These are phyloP conservation scores for Geococcyx californianus DNA, from an alignment of 2,113 vertebrate species.

Conservation along the genomic window DNA sequence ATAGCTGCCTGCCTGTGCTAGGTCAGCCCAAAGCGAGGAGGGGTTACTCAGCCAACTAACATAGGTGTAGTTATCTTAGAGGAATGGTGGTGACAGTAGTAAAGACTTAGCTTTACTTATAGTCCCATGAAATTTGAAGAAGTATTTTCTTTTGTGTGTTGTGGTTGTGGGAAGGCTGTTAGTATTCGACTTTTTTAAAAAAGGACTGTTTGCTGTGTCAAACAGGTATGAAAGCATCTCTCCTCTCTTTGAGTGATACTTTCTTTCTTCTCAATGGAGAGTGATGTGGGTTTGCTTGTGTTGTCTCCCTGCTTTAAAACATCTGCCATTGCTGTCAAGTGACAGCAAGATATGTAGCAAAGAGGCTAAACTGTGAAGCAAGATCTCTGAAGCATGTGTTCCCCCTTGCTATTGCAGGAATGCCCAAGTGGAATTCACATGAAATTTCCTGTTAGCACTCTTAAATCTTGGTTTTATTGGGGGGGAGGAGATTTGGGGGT, in stretches of 20 bases:
- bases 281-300: not conserved
- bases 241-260: not conserved
- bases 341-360: not conserved
- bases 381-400: not conserved
- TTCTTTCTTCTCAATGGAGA: not conserved
- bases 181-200: not conserved
- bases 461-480: not conserved
- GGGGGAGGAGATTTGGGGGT: not conserved
- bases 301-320: not conserved
- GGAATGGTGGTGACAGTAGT: not conserved
- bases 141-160: not conserved
- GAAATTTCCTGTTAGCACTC: not conserved
- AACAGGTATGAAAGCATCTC: not conserved
- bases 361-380: not conserved
- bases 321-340: not conserved
- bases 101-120: not conserved
- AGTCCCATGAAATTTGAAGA: not conserved
- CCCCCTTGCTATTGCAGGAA: not conserved
- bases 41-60: not conserved
- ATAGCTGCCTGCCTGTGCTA: not conserved
- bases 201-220: not conserved
- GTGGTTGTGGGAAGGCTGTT: not conserved
- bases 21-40: not conserved
- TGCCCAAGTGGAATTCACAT: not conserved
- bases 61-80: not conserved